Evolutionary conservation across 2,888 invertebrate genomes (phyloP).

Genomic region (Chrysotoxum bicinctum): DNA sequence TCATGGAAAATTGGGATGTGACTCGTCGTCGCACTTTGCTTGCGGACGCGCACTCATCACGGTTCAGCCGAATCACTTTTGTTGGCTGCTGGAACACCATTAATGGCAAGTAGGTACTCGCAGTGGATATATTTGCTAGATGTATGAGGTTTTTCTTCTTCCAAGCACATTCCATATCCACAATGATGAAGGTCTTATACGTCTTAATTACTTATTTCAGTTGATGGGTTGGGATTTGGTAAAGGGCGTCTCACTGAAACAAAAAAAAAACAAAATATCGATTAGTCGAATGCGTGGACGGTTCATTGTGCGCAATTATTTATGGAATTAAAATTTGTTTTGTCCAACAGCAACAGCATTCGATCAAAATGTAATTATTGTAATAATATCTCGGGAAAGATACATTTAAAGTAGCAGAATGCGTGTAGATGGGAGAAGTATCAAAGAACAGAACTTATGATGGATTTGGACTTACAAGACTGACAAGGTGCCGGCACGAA

Average conservation of each 20-base stretch:
- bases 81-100: slow-evolving; percentile 53
- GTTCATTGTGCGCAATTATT: slow-evolving; percentile 4
- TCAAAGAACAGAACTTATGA: too few species aligned
- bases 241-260: neutral
- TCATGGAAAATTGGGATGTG: slow-evolving; percentile 66
- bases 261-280: slow-evolving; percentile 11
- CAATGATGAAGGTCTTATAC: slow-evolving; percentile 34
- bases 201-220: slow-evolving; percentile 68
- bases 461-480: too few species aligned
- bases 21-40: slow-evolving; percentile 42
- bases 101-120: slow-evolving; percentile 55
- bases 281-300: slow-evolving; percentile 11
- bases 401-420: neutral
- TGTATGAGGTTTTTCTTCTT: slow-evolving; percentile 30
- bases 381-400: neutral
- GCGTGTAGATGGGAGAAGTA: too few species aligned
- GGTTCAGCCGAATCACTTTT: slow-evolving; percentile 43
- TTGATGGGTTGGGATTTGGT: slow-evolving; percentile 16
- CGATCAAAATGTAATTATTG: slow-evolving; percentile 2
- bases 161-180: slow-evolving; percentile 34
- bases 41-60: slow-evolving; percentile 9
- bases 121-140: slow-evolving; percentile 41
- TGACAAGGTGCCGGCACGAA: too few species aligned
- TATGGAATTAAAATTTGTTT: slow-evolving; percentile 14
- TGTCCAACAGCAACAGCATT: neutral